A percentile compares a stretch with the other conserved stretches of the same genome.
Evolutionary conservation across 2,113 vertebrate species (phyloP).

Genomic region (human): GRCh38 chr17:51531001-51531500

Average conservation of each 20-base stretch:
- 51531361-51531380: not conserved
- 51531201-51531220: constrained; percentile 53
- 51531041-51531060: not conserved
- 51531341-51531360: not conserved
- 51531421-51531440: not conserved
- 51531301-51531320: not conserved
- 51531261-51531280: constrained; percentile 45
- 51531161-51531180: not conserved
- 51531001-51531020: not conserved
- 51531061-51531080: not conserved
- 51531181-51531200: not conserved
- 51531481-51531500: not conserved
- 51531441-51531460: not conserved
- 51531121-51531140: not conserved
- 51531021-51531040: not conserved
- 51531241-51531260: constrained; percentile 6
- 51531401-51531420: not conserved
- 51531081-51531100: not conserved
- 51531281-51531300: constrained; percentile 18
- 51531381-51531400: not conserved
- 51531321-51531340: not conserved
- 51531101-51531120: not conserved
- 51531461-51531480: not conserved
- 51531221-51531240: constrained; percentile 26
- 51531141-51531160: constrained; percentile 11